Conservation (phyloP, 2,113 vertebrate species). For the Chlorodrepanis virens region DNA sequence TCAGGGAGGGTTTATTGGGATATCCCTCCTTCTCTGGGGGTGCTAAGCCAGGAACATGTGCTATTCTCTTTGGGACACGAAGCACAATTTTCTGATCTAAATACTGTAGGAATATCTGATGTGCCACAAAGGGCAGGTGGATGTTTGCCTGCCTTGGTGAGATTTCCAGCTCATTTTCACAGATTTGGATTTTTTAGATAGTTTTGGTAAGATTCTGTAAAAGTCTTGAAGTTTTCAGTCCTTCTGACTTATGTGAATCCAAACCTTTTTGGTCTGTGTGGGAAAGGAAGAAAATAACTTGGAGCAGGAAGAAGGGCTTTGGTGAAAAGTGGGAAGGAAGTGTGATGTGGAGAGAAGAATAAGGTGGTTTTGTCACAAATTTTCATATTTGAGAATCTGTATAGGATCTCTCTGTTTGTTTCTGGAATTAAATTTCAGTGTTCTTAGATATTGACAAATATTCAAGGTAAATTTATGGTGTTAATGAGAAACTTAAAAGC, state of each 20-base stretch:
- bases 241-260: not conserved
- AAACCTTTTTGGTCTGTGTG: not conserved
- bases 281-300: not conserved
- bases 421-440: not conserved
- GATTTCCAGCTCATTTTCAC: not conserved
- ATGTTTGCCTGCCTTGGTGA: not conserved
- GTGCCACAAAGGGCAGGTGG: not conserved
- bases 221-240: not conserved
- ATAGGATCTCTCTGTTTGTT: not conserved
- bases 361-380: not conserved
- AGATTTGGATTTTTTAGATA: not conserved
- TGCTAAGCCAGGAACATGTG: fast-evolving
- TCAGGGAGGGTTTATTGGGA: not conserved
- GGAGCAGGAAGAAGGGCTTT: not conserved
- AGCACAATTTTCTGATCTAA: not conserved
- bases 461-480: not conserved
- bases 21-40: not conserved
- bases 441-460: not conserved
- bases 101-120: not conserved
- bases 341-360: not conserved
- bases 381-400: not conserved
- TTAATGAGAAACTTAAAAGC: not conserved
- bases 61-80: not conserved
- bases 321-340: not conserved
- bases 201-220: not conserved